Evolutionary conservation across 2,888 invertebrate genomes (phyloP).

Genomic region (Papilio elwesi): DNA sequence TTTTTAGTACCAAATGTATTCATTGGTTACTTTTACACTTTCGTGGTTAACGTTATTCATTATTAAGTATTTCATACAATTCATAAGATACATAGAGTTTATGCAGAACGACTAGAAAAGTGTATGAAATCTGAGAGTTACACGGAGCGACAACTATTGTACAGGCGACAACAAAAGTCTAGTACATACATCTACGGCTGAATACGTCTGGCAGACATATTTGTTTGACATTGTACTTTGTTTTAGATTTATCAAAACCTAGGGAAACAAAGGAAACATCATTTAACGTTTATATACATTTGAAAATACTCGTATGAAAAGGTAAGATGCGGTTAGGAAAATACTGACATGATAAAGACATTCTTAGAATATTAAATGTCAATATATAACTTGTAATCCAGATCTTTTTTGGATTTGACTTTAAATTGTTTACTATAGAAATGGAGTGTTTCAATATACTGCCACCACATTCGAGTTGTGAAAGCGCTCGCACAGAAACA

Average conservation of each 20-base stretch:
- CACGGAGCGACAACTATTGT: neutral
- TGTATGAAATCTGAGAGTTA: neutral
- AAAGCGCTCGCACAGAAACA: neutral
- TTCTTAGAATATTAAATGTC: too few species aligned
- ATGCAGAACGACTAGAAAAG: neutral
- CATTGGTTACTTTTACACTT: neutral
- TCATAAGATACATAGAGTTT: neutral
- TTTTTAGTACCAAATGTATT: too few species aligned
- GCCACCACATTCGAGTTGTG: neutral
- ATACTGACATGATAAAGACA: too few species aligned
- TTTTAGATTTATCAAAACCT: neutral
- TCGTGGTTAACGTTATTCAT: neutral
- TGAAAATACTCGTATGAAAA: too few species aligned
- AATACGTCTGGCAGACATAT: slow-evolving; percentile 10
- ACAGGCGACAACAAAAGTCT: slow-evolving; percentile 17
- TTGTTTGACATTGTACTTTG: slow-evolving; percentile 11
- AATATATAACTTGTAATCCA: too few species aligned
- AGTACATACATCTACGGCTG: neutral
- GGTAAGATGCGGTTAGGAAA: too few species aligned
- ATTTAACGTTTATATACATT: neutral
- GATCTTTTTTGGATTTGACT: too few species aligned
- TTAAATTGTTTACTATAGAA: too few species aligned
- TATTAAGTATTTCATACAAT: neutral
- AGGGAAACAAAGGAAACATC: neutral
- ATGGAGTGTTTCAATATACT: too few species aligned